These are phyloP conservation scores for Colletes collaris DNA, from an alignment of 2,888 invertebrate species.

Conservation along the genomic window DNA sequence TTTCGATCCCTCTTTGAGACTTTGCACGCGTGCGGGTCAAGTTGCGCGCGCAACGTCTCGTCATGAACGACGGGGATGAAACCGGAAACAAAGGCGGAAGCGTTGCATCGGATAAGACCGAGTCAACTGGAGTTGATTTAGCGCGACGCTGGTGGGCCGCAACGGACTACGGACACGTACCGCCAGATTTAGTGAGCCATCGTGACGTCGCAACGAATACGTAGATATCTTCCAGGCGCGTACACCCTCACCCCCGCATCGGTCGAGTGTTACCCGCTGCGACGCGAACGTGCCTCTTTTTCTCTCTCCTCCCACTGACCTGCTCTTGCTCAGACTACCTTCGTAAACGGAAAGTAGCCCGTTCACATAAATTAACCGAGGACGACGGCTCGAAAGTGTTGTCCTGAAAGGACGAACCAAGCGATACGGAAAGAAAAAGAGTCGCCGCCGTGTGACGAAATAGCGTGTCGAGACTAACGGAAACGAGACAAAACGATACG, in stretches of 20 bases:
- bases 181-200: slow-evolving; percentile 82
- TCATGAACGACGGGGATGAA: slow-evolving; percentile 58
- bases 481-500: slow-evolving; percentile 29
- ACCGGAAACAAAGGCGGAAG: slow-evolving; percentile 76
- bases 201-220: slow-evolving; percentile 81
- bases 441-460: too few relatives aligned
- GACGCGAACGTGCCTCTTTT: too few relatives aligned
- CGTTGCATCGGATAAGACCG: slow-evolving; percentile 80
- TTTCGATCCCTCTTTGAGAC: too few relatives aligned
- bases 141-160: slow-evolving; percentile 71
- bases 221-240: slow-evolving; percentile 81
- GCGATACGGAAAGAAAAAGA: too few relatives aligned
- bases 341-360: slow-evolving; percentile 75
- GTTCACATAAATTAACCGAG: slow-evolving; percentile 78
- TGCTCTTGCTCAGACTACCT: too few relatives aligned
- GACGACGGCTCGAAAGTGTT: slow-evolving; percentile 68
- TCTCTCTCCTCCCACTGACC: too few relatives aligned
- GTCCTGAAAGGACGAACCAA: too few relatives aligned
- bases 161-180: slow-evolving; percentile 77
- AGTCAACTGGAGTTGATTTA: slow-evolving; percentile 82
- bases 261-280: slow-evolving; percentile 57
- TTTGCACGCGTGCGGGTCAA: too few relatives aligned
- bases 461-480: slow-evolving; percentile 40
- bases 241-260: slow-evolving; percentile 72
- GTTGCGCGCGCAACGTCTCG: too few relatives aligned